Evolutionary conservation across 2,797 vertebrate species (phyloP).

Genomic region (Oreortyx pictus): DNA sequence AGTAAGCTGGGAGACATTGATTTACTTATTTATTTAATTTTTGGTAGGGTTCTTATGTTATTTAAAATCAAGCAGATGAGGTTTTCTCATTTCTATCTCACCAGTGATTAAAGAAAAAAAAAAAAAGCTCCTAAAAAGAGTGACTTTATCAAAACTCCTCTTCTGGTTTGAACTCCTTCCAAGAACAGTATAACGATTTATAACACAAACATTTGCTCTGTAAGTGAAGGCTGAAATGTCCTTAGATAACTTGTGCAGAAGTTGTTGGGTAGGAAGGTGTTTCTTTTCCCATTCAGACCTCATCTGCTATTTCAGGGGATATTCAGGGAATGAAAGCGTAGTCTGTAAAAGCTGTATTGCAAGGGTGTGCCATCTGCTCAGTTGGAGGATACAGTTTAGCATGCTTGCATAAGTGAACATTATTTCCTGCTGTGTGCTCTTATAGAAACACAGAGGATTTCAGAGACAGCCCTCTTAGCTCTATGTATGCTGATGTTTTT

Average conservation of each 20-base stretch:
- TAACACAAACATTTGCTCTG: slow-evolving; percentile 36
- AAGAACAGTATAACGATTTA: slow-evolving; percentile 33
- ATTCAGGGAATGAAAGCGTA: slow-evolving; percentile 8
- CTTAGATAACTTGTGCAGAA: slow-evolving; percentile 48
- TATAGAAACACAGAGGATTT: slow-evolving; percentile 6
- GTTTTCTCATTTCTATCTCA: neutral
- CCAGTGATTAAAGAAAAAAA: neutral
- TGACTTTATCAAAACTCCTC: neutral
- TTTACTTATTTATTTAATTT: neutral
- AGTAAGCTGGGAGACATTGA: neutral
- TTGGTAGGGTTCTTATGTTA: neutral
- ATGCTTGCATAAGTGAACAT: slow-evolving; percentile 13
- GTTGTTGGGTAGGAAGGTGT: slow-evolving; percentile 11
- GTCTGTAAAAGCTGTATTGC: slow-evolving; percentile 19
- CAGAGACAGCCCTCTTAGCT: neutral
- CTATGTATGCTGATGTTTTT: slow-evolving; percentile 6
- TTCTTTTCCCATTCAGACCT: neutral
- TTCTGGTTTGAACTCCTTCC: slow-evolving; percentile 25
- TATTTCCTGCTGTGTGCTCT: slow-evolving; percentile 7
- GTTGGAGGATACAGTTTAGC: slow-evolving; percentile 4
- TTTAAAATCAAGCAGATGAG: neutral
- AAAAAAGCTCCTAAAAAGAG: neutral
- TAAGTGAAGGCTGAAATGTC: slow-evolving; percentile 46
- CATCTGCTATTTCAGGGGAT: slow-evolving; percentile 2
- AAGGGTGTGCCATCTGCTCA: slow-evolving; percentile 54